A percentile compares a stretch with the other conserved stretches of the same genome.
Evolutionary conservation across 2,888 invertebrate species (phyloP).

Genomic region (Apodemia duryi): DNA sequence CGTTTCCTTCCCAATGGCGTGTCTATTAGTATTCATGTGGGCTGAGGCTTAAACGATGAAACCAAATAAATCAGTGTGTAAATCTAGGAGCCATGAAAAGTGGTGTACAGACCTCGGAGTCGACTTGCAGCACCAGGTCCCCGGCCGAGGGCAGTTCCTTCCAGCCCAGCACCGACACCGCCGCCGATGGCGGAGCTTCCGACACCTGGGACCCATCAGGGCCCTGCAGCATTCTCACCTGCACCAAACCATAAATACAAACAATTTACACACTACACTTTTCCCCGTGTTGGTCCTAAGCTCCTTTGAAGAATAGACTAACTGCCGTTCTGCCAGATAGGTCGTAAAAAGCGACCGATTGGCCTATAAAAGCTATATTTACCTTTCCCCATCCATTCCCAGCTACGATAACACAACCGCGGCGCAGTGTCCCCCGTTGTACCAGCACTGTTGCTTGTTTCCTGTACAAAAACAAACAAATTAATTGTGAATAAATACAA

Average conservation of each 20-base stretch:
- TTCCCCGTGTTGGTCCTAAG: too few species aligned
- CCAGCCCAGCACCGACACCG: conserved; percentile 96
- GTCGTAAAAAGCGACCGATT: too few species aligned
- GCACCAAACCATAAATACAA: neutral
- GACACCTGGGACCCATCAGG: conserved; percentile 83
- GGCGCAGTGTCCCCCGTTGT: conserved; percentile 90
- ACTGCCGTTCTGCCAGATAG: too few species aligned
- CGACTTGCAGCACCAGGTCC: conserved; percentile 91
- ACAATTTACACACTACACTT: too few species aligned
- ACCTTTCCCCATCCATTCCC: conserved; percentile 90
- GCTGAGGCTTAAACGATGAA: too few species aligned
- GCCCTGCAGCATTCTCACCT: conserved; percentile 85
- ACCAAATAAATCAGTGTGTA: too few species aligned
- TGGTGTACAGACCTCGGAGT: conserved; percentile 79
- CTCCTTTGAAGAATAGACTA: too few species aligned
- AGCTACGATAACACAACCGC: conserved; percentile 88
- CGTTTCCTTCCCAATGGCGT: too few species aligned
- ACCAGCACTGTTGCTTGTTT: conserved; percentile 91
- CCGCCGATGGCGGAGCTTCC: conserved; percentile 80
- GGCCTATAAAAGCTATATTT: neutral
- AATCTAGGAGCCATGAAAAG: too few species aligned
- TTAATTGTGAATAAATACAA: too few species aligned
- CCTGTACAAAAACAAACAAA: conserved; percentile 54
- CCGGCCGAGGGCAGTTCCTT: conserved; percentile 92
- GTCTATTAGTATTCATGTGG: too few species aligned